Evolutionary conservation across 2,888 invertebrate species (phyloP).

Genomic region (Fissipunctia ypsillon): DNA sequence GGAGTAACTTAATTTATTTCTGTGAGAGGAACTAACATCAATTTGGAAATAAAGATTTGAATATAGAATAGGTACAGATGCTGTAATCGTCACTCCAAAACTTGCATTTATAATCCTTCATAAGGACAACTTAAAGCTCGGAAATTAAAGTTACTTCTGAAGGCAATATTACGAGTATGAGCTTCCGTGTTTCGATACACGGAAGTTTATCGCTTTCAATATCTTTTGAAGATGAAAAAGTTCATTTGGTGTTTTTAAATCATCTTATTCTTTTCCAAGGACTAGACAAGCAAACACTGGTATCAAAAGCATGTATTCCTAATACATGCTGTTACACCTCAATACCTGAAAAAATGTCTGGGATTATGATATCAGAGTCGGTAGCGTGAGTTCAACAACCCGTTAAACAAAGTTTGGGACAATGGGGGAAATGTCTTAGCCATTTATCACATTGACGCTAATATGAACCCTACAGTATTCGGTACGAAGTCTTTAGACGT

Average conservation of each 20-base stretch:
- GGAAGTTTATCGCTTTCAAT: background rate
- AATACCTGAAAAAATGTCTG: slow-evolving; percentile 18
- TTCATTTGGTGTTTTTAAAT: no score
- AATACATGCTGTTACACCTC: background rate
- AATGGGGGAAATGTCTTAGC: slow-evolving; percentile 23
- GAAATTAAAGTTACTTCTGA: background rate
- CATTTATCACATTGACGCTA: slow-evolving; percentile 57
- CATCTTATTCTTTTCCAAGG: background rate
- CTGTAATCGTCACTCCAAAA: background rate
- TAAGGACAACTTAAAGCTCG: background rate
- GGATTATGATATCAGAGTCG: slow-evolving; percentile 16
- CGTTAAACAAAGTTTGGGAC: slow-evolving; percentile 15
- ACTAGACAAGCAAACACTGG: background rate
- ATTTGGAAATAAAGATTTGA: background rate
- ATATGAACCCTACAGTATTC: slow-evolving; percentile 23
- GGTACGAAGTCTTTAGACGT: background rate
- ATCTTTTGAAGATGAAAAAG: background rate
- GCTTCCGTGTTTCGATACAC: background rate
- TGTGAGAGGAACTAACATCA: background rate
- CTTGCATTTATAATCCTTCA: background rate
- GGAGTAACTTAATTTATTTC: no score
- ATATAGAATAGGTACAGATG: no score
- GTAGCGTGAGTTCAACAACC: slow-evolving; percentile 33
- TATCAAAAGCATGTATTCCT: background rate
- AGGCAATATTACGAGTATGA: background rate